A percentile compares a stretch with the other conserved stretches of the same genome.
phyloP scores from a whole-genome alignment of 2,113 vertebrate species.

The Tragelaphus strepsiceros region DNA sequence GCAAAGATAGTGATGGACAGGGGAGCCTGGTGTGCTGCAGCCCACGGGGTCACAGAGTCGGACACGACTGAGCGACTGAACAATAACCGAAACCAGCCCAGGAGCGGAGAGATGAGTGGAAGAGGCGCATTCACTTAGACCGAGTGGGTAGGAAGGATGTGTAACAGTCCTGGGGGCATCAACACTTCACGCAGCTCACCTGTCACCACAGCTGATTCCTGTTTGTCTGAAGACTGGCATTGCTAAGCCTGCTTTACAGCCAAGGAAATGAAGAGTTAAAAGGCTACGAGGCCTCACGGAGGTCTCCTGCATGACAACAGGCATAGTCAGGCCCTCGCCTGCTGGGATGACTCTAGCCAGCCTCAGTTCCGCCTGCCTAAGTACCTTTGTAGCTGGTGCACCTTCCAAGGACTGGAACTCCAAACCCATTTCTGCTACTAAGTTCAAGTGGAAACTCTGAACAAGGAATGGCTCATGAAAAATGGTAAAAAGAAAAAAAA shows the following conservation, averaged over 20 bases:
- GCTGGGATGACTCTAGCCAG: too few species aligned
- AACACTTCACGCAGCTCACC: rapidly evolving
- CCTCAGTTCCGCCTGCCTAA: neutral
- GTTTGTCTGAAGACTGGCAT: neutral
- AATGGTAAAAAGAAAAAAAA: neutral
- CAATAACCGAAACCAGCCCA: neutral
- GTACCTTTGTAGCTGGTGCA: neutral
- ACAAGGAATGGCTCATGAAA: neutral
- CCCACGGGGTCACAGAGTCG: neutral
- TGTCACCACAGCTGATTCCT: neutral
- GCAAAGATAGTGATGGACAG: neutral
- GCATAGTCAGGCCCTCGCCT: neutral
- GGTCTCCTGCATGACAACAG: neutral
- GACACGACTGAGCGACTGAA: neutral
- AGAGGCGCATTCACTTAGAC: neutral
- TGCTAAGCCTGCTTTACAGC: neutral
- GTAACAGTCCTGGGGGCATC: neutral
- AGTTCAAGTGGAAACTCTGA: neutral
- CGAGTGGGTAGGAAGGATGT: neutral
- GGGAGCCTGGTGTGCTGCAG: neutral
- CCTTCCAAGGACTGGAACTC: neutral
- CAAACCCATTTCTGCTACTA: neutral
- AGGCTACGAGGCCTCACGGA: neutral
- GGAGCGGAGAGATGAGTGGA: neutral
- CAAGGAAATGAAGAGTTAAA: neutral